Evolutionary conservation across 1,140 invertebrate genomes (phyloP), one percentile per base, ranked within the genome.

Genomic region (Conopomorpha cramerella): DNA sequence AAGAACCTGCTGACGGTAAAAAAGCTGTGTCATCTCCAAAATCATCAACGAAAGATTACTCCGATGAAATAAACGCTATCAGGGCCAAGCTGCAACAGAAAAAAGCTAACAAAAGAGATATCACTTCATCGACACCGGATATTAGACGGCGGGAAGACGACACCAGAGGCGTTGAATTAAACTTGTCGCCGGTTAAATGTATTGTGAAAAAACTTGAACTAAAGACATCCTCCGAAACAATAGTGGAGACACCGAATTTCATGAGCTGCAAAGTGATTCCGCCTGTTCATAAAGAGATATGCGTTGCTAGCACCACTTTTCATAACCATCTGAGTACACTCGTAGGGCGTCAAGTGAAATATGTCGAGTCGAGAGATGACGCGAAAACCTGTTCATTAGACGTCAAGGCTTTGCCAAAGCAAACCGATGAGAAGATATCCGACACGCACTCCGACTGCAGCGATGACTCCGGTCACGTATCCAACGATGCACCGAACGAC

Each of bases 381-480:
- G 43, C 43, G 8, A 65, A 57, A 52, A 64, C 51, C 35, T 77
- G 55, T 45, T 11, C 49, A 12, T 55, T 62, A 39, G 36, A 47
- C 8, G 58, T 67, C 35, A 72, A 71, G 43, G 41, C 48, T 27
- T 47, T 63, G 33, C 58, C 54, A 33, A 76, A 76, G 46, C 61
- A 65, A 31, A 41, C 47, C 6, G 70, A 74, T 17, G 71, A 74
- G 44, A 79, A 79, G 55, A 73, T 74, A 56, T 78, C 74, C 16
- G 77, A 78, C 46, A 64, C 67, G 16, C 67, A 77, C 43, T 78
- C 74, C 6, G 77, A 79, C 45, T 86, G 84, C 45, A 89, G 86
- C 23, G 87, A 90, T 51, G 87, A 90, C 61, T 89, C 86, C 15
- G 87, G 87, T 29, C 87, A 90, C 64, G 88, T 88, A 36, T 89